These are phyloP conservation scores for Phylloscopus trochilus DNA, from an alignment of 2,113 vertebrate species.

Conservation along the genomic window DNA sequence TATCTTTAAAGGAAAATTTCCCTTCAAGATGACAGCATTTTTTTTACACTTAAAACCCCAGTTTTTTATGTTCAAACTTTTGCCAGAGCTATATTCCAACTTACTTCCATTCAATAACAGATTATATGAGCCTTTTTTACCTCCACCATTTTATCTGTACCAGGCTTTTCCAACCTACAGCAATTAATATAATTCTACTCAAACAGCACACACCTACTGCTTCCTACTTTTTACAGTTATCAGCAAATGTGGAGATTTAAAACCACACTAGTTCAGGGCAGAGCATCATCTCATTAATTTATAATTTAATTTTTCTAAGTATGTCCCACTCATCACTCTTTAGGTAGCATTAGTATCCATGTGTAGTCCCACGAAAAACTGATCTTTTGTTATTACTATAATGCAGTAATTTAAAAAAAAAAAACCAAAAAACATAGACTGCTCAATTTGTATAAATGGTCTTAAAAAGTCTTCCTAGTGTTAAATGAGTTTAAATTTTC, in stretches of 20 bases:
- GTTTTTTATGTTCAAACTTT: neutral
- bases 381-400: neutral
- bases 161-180: neutral
- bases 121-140: neutral
- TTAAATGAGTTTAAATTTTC: neutral
- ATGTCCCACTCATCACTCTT: fast-evolving
- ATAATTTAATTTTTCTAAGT: neutral
- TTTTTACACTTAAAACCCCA: neutral
- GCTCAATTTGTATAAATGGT: neutral
- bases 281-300: neutral
- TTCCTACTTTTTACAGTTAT: neutral
- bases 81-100: neutral
- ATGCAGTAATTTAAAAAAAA: neutral
- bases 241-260: neutral
- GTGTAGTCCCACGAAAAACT: neutral
- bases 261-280: neutral
- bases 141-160: neutral
- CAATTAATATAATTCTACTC: neutral
- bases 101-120: neutral
- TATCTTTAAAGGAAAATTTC: neutral
- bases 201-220: neutral
- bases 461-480: neutral
- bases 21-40: neutral
- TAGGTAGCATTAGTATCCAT: neutral
- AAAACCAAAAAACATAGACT: neutral